Evolutionary conservation across 2,888 invertebrate genomes (phyloP), one percentile per base, ranked within the genome.

Genomic region (Idaea aversata): DNA sequence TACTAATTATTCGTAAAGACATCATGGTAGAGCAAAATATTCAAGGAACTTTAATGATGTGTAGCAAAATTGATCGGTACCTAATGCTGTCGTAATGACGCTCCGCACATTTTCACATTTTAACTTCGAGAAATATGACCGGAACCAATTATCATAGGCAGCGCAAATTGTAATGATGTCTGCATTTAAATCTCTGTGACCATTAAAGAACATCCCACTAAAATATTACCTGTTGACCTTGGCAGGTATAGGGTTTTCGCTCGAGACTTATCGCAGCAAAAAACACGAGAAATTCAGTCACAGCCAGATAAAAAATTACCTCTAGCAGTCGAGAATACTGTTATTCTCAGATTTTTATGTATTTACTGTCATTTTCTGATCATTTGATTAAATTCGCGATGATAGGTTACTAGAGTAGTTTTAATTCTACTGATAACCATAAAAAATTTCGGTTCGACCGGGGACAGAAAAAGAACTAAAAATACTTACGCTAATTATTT

Each of bases 1-100:
- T n/a, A n/a, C n/a, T n/a, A n/a, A n/a, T n/a, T n/a, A n/a, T n/a
- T n/a, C 6, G 36, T 36, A 36, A 1, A 10, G 47, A 47, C 47
- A 10, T 47, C 47, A 47, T 47, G 47, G 47, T 47, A 47, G 5
- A 47, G 62, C 57, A 57, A 62, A 62, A 34, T 57, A 62, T 57
- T 62, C 47, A 62, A 57, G n/a, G 57, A 62, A 62, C 57, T n/a
- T 47, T 70, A 72, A 72, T 74, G 72, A 69, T 64, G 73, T 70
- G 82, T 84, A 78, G 82, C 85, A 78, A 82, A 83, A 80, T 79
- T 79, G 83, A 83, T 85, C 79, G 77, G 80, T 86, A 25, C 25
- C 25, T 25, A 86, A 86, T 86, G 82, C 82, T 79, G 75, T 79
- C 79, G 73, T 86, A 83, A 86, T 82, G 79, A 77, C 68, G 64